Conservation (phyloP, 2,797 vertebrate genomes). For the Spondyliosoma cantharus region DNA sequence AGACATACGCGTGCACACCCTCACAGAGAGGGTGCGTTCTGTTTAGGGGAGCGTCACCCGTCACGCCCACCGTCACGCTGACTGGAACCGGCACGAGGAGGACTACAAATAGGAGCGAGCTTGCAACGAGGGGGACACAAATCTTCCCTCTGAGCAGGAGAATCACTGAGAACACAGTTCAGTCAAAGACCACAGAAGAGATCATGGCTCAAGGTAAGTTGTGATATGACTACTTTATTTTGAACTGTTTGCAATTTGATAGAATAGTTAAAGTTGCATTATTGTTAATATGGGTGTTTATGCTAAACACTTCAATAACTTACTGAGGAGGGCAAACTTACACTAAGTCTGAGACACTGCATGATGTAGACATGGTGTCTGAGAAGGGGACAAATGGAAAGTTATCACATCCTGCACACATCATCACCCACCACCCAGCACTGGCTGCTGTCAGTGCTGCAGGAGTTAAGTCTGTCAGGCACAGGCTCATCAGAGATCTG, state of each 20-base stretch:
- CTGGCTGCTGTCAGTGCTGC: background rate
- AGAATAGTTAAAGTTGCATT: background rate
- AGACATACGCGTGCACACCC: background rate
- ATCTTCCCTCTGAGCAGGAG: slow-evolving; percentile 7
- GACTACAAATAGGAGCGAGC: slow-evolving; percentile 56
- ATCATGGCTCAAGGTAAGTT: slow-evolving; percentile 79
- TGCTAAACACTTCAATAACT: background rate
- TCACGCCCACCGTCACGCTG: slow-evolving; percentile 52
- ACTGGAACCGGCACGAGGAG: background rate
- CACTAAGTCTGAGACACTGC: background rate
- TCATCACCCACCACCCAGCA: background rate
- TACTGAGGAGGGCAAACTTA: slow-evolving; percentile 1
- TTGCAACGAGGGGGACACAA: background rate
- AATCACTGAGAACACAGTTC: background rate
- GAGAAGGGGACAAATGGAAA: background rate
- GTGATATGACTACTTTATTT: accelerated
- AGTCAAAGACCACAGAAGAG: slow-evolving; percentile 26
- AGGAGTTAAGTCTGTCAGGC: background rate
- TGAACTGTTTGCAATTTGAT: background rate
- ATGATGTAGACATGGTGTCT: background rate
- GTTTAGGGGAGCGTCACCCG: slow-evolving; percentile 36
- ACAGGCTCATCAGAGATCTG: slow-evolving; percentile 6
- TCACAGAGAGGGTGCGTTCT: background rate
- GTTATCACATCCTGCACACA: background rate
- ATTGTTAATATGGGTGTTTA: background rate